Evolutionary conservation across 1,140 invertebrate genomes (phyloP), one percentile per base, ranked within the genome.

Genomic region (Trypoxylus dichotomus): DNA sequence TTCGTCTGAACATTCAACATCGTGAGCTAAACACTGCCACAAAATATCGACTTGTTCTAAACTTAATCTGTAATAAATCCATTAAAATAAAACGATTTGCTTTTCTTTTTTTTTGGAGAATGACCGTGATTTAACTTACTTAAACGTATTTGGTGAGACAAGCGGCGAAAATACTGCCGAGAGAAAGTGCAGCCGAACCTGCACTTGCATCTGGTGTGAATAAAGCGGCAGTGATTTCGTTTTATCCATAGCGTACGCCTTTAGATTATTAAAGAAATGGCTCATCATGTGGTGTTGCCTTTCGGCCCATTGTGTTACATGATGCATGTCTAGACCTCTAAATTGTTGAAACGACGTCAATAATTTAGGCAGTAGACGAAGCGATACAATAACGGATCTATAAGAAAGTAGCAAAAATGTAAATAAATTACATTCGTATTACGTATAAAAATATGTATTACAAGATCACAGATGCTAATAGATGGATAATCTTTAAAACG

Each of bases 341-440:
- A 95, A 92, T 82, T 96, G 95, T 87, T 96, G 94, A 86, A 97
- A 98, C 60, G 96, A 97, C 6, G 93, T 94, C 77, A 98, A 92
- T 32, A 98, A 86, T 84, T 97, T 97, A 5, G 96, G 96, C 68
- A 98, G 85, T 32, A 98, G 86, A 37, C 96, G 90, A 75, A 98
- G 86, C 7, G 96, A 97, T 0, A 98, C 92, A 0, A 96, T 93
- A 0, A 97, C 95, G 76, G 95, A 97, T 82, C 93, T 93, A 82
- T 54, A 1, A 54, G n/a, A n/a, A n/a, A n/a, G n/a, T n/a, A n/a
- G n/a, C n/a, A 37, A 37, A 80, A 84, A 83, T 74, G 75, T 10
- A 77, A 77, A 74, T 29, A 77, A 27, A 15, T 58, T 58, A 19
- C 7, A 58, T 58, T 58, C 15, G 15, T 47, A 60, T 60, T 58